A percentile compares a stretch with the other conserved stretches of the same genome.
Evolutionary conservation across 35 echinoderm and acorn worm species (phyloP).

Genomic region (Anneissia japonica): DNA sequence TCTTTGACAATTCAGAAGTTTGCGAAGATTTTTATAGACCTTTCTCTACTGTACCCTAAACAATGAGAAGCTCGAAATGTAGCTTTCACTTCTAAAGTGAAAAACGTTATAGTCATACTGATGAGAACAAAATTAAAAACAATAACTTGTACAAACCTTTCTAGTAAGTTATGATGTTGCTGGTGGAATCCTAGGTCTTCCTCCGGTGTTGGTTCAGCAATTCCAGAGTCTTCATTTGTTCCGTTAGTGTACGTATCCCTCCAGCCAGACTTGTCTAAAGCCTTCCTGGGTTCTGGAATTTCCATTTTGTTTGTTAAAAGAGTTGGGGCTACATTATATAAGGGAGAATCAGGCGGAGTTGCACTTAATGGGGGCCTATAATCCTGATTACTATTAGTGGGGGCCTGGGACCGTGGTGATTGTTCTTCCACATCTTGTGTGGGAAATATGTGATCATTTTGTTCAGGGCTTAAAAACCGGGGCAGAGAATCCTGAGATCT

Average conservation of each 20-base stretch:
- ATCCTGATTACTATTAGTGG: not conserved
- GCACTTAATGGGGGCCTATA: conserved; percentile 35
- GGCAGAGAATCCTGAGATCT: not conserved
- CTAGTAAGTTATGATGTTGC: conserved; percentile 14
- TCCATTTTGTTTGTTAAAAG: not conserved
- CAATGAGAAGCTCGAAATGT: too few relatives aligned
- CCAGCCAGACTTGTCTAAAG: conserved; percentile 40
- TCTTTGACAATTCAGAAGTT: too few relatives aligned
- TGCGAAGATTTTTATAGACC: too few relatives aligned
- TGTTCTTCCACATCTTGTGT: not conserved
- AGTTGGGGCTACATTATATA: not conserved
- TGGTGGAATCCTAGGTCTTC: conserved; percentile 35
- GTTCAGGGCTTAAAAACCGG: not conserved
- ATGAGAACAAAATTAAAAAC: not conserved
- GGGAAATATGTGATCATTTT: not conserved
- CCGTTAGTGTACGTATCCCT: conserved; percentile 57
- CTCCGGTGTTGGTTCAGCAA: conserved; percentile 56
- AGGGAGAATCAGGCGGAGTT: conserved; percentile 42
- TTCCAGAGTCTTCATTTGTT: conserved; percentile 84
- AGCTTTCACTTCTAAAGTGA: too few relatives aligned
- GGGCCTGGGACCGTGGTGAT: not conserved
- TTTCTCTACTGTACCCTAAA: too few relatives aligned
- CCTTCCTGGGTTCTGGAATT: not conserved
- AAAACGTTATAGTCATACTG: too few relatives aligned
- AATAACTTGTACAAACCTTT: not conserved